These are phyloP conservation scores for Mylabris phalerata DNA, from an alignment of 1,140 invertebrate species.

Conservation along the genomic window DNA sequence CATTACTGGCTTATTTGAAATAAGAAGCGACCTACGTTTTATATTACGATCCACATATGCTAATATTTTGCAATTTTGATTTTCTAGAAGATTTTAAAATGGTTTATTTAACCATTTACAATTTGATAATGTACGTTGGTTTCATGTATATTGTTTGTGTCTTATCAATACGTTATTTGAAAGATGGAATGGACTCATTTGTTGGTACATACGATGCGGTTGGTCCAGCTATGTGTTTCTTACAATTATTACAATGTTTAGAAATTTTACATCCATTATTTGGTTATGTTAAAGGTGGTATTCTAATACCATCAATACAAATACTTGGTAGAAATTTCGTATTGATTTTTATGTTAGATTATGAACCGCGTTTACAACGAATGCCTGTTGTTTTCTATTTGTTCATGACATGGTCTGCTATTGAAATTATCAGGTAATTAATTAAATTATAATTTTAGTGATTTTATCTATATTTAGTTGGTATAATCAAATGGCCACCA, in stretches of 20 bases:
- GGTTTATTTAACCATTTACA: conserved; percentile 84
- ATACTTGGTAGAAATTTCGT: conserved; percentile 71
- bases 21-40: no score
- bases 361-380: conserved; percentile 76
- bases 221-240: conserved; percentile 72
- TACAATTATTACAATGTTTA: conserved; percentile 74
- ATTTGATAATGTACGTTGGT: conserved; percentile 84
- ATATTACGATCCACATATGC: no score
- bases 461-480: neutral
- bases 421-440: conserved; percentile 71
- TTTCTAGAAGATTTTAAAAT: conserved; percentile 71
- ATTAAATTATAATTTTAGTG: neutral
- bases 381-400: conserved; percentile 84
- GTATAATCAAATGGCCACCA: neutral
- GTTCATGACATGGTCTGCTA: conserved; percentile 70
- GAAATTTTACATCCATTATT: conserved; percentile 87
- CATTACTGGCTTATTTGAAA: no score
- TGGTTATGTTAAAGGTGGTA: conserved; percentile 73
- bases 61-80: conserved; percentile 18
- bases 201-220: conserved; percentile 66
- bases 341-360: conserved; percentile 75
- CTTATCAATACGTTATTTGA: conserved; percentile 65
- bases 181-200: conserved; percentile 68
- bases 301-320: conserved; percentile 60
- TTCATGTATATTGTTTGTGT: conserved; percentile 73